Evolutionary conservation across 2,113 vertebrate species (phyloP).

Genomic region (Dasypus novemcinctus): DNA sequence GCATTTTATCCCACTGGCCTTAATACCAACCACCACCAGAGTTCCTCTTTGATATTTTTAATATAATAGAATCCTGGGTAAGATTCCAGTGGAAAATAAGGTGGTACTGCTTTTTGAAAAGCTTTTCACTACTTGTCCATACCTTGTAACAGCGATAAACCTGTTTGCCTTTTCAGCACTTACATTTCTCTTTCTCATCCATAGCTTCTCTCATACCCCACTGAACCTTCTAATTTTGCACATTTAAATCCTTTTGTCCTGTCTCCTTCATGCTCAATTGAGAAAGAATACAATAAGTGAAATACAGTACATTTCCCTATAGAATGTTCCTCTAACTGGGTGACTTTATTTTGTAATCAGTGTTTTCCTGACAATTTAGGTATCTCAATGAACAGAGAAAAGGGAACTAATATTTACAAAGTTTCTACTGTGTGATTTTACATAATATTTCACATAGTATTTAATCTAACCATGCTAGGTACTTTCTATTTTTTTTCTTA

Average conservation of each 20-base stretch:
- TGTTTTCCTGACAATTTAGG: constrained; percentile 17
- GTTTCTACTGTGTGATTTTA: background rate
- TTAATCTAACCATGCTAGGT: background rate
- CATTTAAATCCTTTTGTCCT: background rate
- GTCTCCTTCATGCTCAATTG: background rate
- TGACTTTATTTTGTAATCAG: background rate
- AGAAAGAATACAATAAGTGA: background rate
- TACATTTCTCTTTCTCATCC: background rate
- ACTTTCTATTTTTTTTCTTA: background rate
- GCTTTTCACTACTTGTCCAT: background rate
- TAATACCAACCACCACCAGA: background rate
- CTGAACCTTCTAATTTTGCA: constrained; percentile 18
- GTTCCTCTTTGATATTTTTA: background rate
- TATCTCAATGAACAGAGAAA: background rate
- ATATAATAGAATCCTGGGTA: background rate
- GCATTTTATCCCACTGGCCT: background rate
- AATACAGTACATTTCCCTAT: background rate
- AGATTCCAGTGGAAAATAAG: background rate
- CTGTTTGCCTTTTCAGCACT: background rate
- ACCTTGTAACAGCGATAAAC: background rate
- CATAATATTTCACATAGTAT: background rate
- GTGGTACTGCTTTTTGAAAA: background rate
- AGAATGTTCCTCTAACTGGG: background rate
- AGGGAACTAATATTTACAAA: background rate
- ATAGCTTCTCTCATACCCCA: background rate